These are phyloP conservation scores for Tragopan temminckii DNA, from an alignment of 2,797 vertebrate genomes.

Conservation along the genomic window DNA sequence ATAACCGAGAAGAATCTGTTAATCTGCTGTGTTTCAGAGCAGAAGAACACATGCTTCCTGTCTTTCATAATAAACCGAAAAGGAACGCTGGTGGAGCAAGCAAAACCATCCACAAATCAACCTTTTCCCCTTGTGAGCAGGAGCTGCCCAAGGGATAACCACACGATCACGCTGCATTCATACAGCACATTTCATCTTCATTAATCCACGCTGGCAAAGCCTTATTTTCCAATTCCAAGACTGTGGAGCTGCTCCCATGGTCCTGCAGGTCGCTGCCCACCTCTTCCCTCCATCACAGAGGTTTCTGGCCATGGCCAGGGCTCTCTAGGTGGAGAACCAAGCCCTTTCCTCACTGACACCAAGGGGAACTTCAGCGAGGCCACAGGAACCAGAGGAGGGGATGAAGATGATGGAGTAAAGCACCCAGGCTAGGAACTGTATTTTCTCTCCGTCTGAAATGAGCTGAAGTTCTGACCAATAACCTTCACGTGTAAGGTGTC, in stretches of 20 bases:
- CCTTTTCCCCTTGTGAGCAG: constrained; percentile 57
- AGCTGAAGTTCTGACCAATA: background rate
- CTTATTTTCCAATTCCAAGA: background rate
- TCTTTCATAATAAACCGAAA: background rate
- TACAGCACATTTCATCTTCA: constrained; percentile 53
- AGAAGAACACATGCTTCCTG: background rate
- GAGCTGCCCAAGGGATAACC: constrained; percentile 48
- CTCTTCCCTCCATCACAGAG: rapidly evolving
- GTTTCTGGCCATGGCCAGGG: background rate
- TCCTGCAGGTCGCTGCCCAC: background rate
- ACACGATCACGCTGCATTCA: background rate
- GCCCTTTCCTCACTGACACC: background rate
- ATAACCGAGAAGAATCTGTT: background rate
- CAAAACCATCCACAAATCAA: constrained; percentile 56
- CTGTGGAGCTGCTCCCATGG: background rate
- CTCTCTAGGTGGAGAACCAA: rapidly evolving
- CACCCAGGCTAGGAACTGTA: background rate
- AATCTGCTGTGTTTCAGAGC: constrained; percentile 17
- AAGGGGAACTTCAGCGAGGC: background rate
- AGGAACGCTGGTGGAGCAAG: constrained; percentile 31
- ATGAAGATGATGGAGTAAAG: background rate
- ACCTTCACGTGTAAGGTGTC: background rate
- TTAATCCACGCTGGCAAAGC: constrained; percentile 52
- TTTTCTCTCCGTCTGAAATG: background rate
- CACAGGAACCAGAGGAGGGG: background rate